phyloP scores from a whole-genome alignment of 2,888 invertebrate genomes.

The Pharmacophagus antenor region DNA sequence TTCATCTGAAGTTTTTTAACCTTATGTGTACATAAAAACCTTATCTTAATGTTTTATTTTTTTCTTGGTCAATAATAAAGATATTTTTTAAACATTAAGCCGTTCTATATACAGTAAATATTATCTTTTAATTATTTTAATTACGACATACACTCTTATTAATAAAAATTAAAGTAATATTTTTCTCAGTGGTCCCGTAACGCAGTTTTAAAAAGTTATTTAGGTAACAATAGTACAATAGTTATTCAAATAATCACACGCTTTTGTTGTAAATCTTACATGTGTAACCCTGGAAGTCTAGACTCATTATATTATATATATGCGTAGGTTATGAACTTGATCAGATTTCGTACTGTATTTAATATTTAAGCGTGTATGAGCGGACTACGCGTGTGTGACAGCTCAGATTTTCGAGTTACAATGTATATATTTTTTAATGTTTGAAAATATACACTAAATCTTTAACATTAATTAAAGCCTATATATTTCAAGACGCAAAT shows the following conservation, averaged over 20 bases:
- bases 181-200: not conserved
- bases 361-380: not conserved
- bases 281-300: not conserved
- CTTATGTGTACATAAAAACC: too few species aligned
- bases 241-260: not conserved
- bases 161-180: not conserved
- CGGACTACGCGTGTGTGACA: not conserved
- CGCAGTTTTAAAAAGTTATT: not conserved
- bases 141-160: not conserved
- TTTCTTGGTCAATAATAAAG: not conserved
- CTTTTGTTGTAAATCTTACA: not conserved
- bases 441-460: too few species aligned
- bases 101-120: not conserved
- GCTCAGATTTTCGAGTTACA: not conserved
- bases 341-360: not conserved
- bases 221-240: not conserved
- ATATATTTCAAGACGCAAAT: too few species aligned
- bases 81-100: not conserved
- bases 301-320: slow-evolving; percentile 1
- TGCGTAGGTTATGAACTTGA: not conserved
- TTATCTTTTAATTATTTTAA: not conserved
- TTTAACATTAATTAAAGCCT: too few species aligned
- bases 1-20: too few species aligned
- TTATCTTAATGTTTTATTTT: too few species aligned
- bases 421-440: too few species aligned